phyloP scores from a whole-genome alignment of 2,797 vertebrate genomes.

The Chromis chromis region DNA sequence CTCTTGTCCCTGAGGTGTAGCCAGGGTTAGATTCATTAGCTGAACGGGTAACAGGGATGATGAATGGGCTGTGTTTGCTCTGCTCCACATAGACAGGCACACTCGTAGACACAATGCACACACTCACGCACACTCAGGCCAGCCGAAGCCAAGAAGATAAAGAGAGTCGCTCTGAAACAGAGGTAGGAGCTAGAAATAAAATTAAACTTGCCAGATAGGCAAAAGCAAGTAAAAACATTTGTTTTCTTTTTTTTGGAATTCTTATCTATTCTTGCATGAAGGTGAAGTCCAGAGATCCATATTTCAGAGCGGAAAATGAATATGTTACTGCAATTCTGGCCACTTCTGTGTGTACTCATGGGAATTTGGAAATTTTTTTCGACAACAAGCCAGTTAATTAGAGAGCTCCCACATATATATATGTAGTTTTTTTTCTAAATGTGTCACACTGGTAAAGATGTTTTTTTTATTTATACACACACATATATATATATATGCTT shows the following conservation, averaged over 20 bases:
- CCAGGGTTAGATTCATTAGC: constrained; percentile 59
- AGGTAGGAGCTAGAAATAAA: constrained; percentile 18
- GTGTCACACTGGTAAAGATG: no score
- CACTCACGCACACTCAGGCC: neutral
- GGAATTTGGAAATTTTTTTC: neutral
- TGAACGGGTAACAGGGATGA: constrained; percentile 59
- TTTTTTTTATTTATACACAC: no score
- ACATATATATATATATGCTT: no score
- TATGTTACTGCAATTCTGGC: neutral
- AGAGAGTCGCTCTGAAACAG: constrained; percentile 16
- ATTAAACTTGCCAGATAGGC: constrained; percentile 7
- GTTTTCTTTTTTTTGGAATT: neutral
- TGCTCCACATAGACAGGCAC: constrained; percentile 28
- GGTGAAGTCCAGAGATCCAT: neutral
- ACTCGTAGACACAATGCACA: neutral
- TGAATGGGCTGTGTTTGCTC: constrained; percentile 55
- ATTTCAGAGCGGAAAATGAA: neutral
- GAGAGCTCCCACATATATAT: no score
- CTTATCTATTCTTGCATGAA: neutral
- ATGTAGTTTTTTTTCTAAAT: no score
- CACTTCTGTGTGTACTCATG: neutral
- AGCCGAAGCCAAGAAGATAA: constrained; percentile 37
- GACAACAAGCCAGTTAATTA: no score
- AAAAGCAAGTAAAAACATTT: neutral
- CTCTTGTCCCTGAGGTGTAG: constrained; percentile 39